These are phyloP conservation scores for Campopleginae sp. DNA, from an alignment of 2,888 invertebrate genomes.

Conservation along the genomic window DNA sequence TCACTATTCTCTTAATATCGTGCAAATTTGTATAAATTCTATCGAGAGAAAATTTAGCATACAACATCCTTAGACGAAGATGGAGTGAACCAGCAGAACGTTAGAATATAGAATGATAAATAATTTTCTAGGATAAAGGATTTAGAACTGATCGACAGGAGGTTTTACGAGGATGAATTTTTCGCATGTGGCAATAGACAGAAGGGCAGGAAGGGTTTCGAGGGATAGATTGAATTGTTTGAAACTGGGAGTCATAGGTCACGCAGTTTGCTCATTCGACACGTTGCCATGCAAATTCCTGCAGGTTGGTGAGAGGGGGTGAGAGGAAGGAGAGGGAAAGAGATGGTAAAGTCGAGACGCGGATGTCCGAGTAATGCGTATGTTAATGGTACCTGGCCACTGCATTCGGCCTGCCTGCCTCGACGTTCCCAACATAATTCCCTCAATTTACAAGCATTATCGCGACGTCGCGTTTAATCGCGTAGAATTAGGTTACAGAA, in stretches of 20 bases:
- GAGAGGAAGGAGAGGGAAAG: slow-evolving; percentile 11
- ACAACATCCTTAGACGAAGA: too few relatives aligned
- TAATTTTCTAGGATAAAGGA: not conserved
- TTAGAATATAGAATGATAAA: not conserved
- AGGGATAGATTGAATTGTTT: not conserved
- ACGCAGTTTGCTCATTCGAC: slow-evolving; percentile 71
- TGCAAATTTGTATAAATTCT: too few relatives aligned
- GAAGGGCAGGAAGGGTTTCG: not conserved
- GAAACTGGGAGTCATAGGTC: slow-evolving; percentile 5
- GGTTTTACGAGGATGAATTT: not conserved
- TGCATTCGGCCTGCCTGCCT: slow-evolving; percentile 70
- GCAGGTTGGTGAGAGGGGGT: slow-evolving; percentile 60
- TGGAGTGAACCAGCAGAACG: too few relatives aligned
- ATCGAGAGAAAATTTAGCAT: too few relatives aligned
- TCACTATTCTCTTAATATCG: too few relatives aligned
- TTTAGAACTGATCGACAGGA: not conserved
- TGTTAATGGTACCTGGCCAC: slow-evolving; percentile 79
- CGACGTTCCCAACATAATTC: slow-evolving; percentile 80
- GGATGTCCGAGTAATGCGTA: slow-evolving; percentile 77
- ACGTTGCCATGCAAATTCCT: slow-evolving; percentile 79
- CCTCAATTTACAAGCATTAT: slow-evolving; percentile 83
- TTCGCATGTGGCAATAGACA: not conserved
- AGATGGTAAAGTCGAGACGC: slow-evolving; percentile 68
- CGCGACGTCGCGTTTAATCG: slow-evolving; percentile 81
- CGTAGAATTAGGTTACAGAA: slow-evolving; percentile 78